Evolutionary conservation across 2,797 vertebrate species (phyloP).

Genomic region (Neomorphus geoffroyi): DNA sequence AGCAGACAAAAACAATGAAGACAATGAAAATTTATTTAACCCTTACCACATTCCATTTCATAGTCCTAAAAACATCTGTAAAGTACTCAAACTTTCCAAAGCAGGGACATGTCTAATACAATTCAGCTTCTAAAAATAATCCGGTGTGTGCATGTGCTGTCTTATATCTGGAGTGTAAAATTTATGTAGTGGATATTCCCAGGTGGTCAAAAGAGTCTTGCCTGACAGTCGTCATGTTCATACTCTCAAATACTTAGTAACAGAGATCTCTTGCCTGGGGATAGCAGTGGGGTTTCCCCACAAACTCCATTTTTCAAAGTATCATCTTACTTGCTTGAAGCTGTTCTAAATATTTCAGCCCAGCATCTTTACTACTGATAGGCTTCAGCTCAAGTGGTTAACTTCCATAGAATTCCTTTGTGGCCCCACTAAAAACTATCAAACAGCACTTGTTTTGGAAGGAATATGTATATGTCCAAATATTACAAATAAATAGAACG

Average conservation of each 20-base stretch:
- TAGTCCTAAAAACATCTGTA: too few relatives aligned
- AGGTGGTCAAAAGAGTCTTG: background rate
- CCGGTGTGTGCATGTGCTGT: background rate
- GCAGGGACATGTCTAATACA: background rate
- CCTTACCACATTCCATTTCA: background rate
- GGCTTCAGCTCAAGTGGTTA: background rate
- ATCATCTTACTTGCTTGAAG: background rate
- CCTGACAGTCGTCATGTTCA: background rate
- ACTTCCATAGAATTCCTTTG: background rate
- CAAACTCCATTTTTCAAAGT: background rate
- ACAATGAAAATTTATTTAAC: background rate
- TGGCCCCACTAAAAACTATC: background rate
- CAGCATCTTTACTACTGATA: background rate
- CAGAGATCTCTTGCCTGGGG: rapidly evolving
- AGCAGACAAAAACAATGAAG: background rate
- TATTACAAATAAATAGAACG: background rate
- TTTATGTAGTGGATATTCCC: background rate
- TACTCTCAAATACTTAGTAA: background rate
- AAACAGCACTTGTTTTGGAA: background rate
- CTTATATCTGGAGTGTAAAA: background rate
- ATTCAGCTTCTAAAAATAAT: background rate
- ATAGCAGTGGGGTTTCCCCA: background rate
- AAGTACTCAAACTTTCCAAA: background rate
- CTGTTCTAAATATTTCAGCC: background rate
- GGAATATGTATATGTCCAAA: background rate